phyloP scores from a whole-genome alignment of 2,888 invertebrate genomes.

The Busseola fusca region DNA sequence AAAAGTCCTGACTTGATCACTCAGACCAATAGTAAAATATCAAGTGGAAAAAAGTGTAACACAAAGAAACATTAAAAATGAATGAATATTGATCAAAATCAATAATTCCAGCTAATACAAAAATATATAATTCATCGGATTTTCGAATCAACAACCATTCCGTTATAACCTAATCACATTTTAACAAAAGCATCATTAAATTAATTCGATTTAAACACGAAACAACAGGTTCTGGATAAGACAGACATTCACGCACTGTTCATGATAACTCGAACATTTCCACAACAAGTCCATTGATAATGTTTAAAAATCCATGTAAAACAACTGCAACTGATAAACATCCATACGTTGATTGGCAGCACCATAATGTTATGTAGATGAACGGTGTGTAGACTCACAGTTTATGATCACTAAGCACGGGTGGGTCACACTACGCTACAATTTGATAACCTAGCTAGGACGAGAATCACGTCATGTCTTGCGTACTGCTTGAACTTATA shows the following conservation, averaged over 20 bases:
- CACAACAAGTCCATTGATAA: conserved; percentile 10
- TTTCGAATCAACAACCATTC: background rate
- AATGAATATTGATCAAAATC: background rate
- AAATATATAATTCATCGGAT: conserved; percentile 28
- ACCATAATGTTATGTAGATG: conserved; percentile 20
- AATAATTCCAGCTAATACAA: conserved; percentile 17
- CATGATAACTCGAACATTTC: conserved; percentile 8
- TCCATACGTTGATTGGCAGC: conserved; percentile 25
- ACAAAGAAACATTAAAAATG: conserved; percentile 12
- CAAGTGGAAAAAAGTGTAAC: conserved; percentile 30
- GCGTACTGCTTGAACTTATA: conserved; percentile 80
- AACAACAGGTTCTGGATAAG: conserved; percentile 30
- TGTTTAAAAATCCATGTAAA: background rate
- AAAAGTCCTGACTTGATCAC: conserved; percentile 24
- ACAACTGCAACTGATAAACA: conserved; percentile 2
- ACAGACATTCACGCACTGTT: conserved; percentile 11
- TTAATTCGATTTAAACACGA: conserved; percentile 22
- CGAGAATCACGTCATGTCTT: conserved; percentile 78
- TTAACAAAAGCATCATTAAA: conserved; percentile 19
- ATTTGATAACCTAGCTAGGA: conserved; percentile 85
- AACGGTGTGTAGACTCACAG: conserved; percentile 38
- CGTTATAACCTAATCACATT: conserved; percentile 6
- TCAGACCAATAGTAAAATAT: conserved; percentile 14
- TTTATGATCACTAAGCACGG: conserved; percentile 44
- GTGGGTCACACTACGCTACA: conserved; percentile 62